Percentiles rank a stretch among this genome's conserved stretches.
Conservation (phyloP, 2,113 vertebrate genomes). For the Leptocoma aspasia region DNA sequence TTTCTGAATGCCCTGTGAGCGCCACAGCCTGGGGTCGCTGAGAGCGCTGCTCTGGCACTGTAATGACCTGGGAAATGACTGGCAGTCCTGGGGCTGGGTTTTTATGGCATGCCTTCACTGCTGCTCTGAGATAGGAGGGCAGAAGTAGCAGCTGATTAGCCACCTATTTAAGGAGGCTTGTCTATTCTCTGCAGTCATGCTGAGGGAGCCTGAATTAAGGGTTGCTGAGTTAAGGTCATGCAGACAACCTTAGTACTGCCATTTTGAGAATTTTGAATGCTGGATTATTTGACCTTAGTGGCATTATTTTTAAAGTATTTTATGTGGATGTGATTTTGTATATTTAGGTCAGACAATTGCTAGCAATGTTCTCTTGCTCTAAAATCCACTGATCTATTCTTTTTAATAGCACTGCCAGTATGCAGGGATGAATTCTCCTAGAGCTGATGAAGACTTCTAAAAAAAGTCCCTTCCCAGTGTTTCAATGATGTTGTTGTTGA, state of each 20-base stretch:
- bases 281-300: background rate
- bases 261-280: constrained; percentile 12
- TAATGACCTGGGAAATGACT: background rate
- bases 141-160: constrained; percentile 31
- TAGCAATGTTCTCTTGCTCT: background rate
- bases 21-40: background rate
- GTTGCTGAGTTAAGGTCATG: constrained; percentile 23
- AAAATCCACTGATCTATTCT: background rate
- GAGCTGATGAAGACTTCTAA: background rate
- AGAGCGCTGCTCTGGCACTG: background rate
- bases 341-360: constrained; percentile 28
- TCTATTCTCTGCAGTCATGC: background rate
- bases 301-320: constrained; percentile 9
- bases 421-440: background rate
- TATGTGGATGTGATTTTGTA: constrained; percentile 26
- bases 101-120: background rate
- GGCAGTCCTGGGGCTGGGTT: background rate
- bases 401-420: background rate
- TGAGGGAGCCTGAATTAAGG: constrained; percentile 2
- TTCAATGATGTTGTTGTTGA: background rate
- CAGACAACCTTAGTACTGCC: background rate
- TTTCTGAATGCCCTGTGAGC: background rate
- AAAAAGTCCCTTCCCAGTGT: background rate
- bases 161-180: background rate
- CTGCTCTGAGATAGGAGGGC: background rate